These are phyloP conservation scores for Wiebesia pumilae DNA, from an alignment of 1,140 invertebrate genomes.

Conservation along the genomic window DNA sequence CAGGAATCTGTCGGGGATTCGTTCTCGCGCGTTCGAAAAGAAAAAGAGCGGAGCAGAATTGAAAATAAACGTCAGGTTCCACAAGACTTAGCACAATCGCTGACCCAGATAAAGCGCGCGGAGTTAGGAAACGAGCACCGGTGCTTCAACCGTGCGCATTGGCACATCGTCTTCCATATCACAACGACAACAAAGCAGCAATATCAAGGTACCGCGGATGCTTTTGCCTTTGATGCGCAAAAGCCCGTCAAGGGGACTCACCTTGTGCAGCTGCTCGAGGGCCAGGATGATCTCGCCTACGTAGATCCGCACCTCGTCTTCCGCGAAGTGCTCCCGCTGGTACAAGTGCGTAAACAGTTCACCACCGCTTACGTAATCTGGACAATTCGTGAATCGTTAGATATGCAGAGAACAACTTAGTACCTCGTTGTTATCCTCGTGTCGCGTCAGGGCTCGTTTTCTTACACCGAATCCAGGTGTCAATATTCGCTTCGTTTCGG, in stretches of 20 bases:
- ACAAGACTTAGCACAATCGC: constrained; percentile 21
- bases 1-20: too few species aligned
- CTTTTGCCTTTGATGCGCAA: constrained; percentile 1
- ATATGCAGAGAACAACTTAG: too few species aligned
- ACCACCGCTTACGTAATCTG: constrained; percentile 95
- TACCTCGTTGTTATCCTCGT: too few species aligned
- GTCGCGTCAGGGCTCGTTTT: too few species aligned
- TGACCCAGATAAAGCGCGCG: constrained; percentile 39
- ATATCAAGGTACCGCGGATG: neutral
- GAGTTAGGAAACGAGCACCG: constrained; percentile 7
- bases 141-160: constrained; percentile 17
- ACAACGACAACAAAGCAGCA: neutral
- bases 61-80: constrained; percentile 9
- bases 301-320: constrained; percentile 90
- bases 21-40: neutral
- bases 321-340: constrained; percentile 89
- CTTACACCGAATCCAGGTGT: too few species aligned
- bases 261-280: constrained; percentile 92
- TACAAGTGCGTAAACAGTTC: constrained; percentile 95
- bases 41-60: neutral
- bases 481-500: neutral
- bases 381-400: too few species aligned
- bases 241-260: constrained; percentile 63
- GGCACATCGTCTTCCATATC: neutral
- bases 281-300: constrained; percentile 94